Conservation (phyloP, 1,140 invertebrate genomes). For the Cecropterus lyciades region DNA sequence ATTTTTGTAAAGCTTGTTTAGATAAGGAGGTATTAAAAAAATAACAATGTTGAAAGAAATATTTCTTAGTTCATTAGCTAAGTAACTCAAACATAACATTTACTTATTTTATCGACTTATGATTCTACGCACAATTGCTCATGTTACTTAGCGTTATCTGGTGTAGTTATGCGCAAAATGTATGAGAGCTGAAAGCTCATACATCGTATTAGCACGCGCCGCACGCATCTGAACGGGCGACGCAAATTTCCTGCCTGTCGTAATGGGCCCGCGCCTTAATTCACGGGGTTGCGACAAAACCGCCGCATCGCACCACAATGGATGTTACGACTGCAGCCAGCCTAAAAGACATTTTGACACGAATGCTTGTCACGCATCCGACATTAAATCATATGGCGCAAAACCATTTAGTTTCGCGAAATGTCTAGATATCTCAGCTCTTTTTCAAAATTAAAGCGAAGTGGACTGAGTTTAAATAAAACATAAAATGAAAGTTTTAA, state of each 20-base stretch:
- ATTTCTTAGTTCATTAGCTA: too few relatives aligned
- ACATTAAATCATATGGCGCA: not conserved
- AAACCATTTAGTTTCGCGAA: not conserved
- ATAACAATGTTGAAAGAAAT: too few relatives aligned
- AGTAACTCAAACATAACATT: too few relatives aligned
- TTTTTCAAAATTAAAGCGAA: too few relatives aligned
- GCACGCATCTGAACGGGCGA: constrained; percentile 25
- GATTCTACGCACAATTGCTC: not conserved
- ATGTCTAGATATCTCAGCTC: not conserved
- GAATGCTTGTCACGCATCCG: constrained; percentile 4
- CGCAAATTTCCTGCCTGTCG: constrained; percentile 63
- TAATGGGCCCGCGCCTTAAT: constrained; percentile 59
- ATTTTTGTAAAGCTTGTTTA: too few relatives aligned
- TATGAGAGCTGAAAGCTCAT: constrained; percentile 11
- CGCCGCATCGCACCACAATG: constrained; percentile 54
- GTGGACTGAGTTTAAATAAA: too few relatives aligned
- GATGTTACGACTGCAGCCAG: constrained; percentile 44
- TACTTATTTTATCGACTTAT: too few relatives aligned
- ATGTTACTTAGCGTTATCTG: not conserved
- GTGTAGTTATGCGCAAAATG: not conserved
- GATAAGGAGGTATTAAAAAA: too few relatives aligned
- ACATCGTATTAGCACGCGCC: constrained; percentile 21
- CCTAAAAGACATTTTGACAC: constrained; percentile 12
- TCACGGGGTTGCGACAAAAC: constrained; percentile 43
- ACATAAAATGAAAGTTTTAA: too few relatives aligned